Evolutionary conservation across 2,888 invertebrate species (phyloP).

Genomic region (Tillus elongatus): DNA sequence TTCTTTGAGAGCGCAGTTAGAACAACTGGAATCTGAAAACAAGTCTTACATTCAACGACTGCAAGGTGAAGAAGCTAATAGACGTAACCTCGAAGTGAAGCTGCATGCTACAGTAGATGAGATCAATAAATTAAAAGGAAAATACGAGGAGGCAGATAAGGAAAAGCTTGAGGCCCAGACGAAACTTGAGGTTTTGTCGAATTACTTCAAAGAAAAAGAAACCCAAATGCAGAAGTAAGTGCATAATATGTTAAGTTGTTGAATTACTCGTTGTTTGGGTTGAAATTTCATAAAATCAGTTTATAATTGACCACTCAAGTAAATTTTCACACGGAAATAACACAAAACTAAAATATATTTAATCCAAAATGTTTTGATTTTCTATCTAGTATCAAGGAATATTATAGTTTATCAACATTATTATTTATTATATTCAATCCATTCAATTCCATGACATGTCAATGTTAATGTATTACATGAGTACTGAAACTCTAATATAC

Average conservation of each 20-base stretch:
- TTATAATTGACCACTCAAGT: not conserved
- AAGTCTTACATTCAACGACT: constrained; percentile 41
- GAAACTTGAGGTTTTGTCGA: constrained; percentile 74
- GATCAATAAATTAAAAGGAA: constrained; percentile 46
- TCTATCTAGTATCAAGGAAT: too few relatives aligned
- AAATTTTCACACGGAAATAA: constrained; percentile 4
- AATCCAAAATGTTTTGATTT: too few relatives aligned
- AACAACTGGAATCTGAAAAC: constrained; percentile 48
- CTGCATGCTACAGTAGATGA: constrained; percentile 44
- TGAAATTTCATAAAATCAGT: not conserved
- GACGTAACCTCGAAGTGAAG: constrained; percentile 41
- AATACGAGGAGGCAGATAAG: constrained; percentile 56
- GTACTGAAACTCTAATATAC: too few relatives aligned
- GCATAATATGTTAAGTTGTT: not conserved
- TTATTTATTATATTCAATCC: too few relatives aligned
- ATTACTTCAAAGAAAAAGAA: constrained; percentile 87
- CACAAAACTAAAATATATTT: constrained; percentile 4
- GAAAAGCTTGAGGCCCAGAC: constrained; percentile 72
- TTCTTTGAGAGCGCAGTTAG: constrained; percentile 50
- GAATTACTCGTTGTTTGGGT: constrained; percentile 7
- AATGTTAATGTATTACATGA: too few relatives aligned
- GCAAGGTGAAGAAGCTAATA: constrained; percentile 41
- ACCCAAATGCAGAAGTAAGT: constrained; percentile 76
- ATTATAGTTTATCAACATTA: too few relatives aligned
- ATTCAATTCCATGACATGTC: too few relatives aligned